phyloP scores from a whole-genome alignment of 2,888 invertebrate genomes.

The Noctua fimbriata region DNA sequence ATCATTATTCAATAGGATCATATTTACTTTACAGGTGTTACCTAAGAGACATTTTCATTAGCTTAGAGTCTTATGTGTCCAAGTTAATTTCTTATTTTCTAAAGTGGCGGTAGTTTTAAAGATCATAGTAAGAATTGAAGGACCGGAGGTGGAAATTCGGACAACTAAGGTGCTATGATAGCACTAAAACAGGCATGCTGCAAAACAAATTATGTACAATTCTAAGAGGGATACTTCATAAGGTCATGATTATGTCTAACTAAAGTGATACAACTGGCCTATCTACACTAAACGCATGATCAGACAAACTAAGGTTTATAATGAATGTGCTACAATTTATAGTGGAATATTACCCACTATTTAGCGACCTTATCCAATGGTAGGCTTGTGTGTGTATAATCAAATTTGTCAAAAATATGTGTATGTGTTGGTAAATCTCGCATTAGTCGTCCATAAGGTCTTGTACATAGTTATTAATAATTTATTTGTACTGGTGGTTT shows the following conservation, averaged over 20 bases:
- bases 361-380: background rate
- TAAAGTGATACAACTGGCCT: background rate
- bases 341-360: background rate
- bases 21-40: constrained; percentile 57
- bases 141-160: constrained; percentile 26
- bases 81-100: constrained; percentile 35
- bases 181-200: constrained; percentile 6
- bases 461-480: constrained; percentile 49
- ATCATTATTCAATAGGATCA: constrained; percentile 40
- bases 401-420: constrained; percentile 13
- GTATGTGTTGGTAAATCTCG: constrained; percentile 27
- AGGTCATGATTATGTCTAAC: background rate
- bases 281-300: background rate
- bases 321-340: constrained; percentile 7
- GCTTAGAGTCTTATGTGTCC: constrained; percentile 36
- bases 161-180: constrained; percentile 23
- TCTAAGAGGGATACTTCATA: background rate
- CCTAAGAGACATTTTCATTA: constrained; percentile 55
- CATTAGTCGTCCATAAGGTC: constrained; percentile 31
- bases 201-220: constrained; percentile 13
- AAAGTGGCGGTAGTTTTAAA: constrained; percentile 26
- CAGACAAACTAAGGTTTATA: background rate
- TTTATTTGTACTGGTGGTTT: constrained; percentile 45
- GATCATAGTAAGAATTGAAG: constrained; percentile 20
- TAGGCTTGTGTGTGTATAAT: background rate